Evolutionary conservation across 30 jellyfish, hydroid and myxozoan species (phyloP).

Genomic region (Nemopilema nomurai): DNA sequence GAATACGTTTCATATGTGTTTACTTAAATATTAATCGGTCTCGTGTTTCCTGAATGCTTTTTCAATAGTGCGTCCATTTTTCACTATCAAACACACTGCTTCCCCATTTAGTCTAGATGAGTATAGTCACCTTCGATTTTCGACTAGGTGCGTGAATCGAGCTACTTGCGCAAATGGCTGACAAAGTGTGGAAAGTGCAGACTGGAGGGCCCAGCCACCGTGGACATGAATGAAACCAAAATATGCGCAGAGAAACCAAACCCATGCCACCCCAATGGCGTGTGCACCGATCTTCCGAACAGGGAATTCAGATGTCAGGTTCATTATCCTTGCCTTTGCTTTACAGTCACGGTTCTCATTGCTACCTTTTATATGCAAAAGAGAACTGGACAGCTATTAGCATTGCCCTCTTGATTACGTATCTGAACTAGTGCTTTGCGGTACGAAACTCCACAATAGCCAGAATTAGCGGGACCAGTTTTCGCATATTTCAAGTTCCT

Average conservation of each 20-base stretch:
- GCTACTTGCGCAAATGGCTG: slow-evolving; percentile 80
- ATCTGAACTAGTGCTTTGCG: too few species aligned
- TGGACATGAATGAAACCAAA: slow-evolving; percentile 35
- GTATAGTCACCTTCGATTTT: neutral
- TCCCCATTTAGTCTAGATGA: neutral
- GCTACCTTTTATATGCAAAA: too few species aligned
- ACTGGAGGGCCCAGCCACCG: slow-evolving; percentile 77
- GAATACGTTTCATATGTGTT: too few species aligned
- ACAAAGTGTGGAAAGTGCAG: slow-evolving; percentile 81
- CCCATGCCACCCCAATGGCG: slow-evolving; percentile 79
- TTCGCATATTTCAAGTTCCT: too few species aligned
- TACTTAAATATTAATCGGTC: too few species aligned
- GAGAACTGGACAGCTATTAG: too few species aligned
- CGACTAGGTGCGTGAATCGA: slow-evolving; percentile 71
- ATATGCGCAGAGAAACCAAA: slow-evolving; percentile 66
- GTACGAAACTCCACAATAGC: too few species aligned
- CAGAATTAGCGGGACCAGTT: too few species aligned
- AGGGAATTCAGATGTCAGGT: slow-evolving; percentile 80
- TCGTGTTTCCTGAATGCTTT: too few species aligned
- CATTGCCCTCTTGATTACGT: too few species aligned
- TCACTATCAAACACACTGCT: neutral
- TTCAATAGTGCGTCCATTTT: too few species aligned
- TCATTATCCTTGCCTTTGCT: neutral
- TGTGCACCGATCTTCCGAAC: slow-evolving; percentile 70
- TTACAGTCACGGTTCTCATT: neutral